Evolutionary conservation across 2,113 vertebrate species (phyloP).

Genomic region (Catagonus wagneri): DNA sequence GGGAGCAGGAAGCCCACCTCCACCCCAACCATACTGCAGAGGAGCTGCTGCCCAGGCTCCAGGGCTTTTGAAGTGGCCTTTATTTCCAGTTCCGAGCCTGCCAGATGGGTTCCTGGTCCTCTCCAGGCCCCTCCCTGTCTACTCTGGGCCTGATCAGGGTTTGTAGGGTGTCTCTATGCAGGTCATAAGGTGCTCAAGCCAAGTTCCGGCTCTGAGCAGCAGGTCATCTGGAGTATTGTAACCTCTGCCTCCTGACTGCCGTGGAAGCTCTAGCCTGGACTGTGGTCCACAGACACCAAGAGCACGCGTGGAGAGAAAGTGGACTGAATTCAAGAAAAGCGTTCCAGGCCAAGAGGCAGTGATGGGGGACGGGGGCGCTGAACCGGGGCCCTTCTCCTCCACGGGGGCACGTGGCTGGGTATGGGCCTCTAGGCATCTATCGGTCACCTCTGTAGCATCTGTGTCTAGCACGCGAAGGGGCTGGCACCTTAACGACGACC

Average conservation of each 20-base stretch:
- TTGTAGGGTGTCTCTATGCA: constrained; percentile 7
- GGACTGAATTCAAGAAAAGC: neutral
- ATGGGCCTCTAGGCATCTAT: neutral
- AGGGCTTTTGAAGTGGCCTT: constrained; percentile 64
- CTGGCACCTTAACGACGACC: neutral
- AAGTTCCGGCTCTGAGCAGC: neutral
- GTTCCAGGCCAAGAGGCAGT: neutral
- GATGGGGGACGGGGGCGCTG: neutral
- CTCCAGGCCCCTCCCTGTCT: neutral
- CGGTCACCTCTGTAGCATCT: neutral
- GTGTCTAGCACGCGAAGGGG: neutral
- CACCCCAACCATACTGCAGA: neutral
- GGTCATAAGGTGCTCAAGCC: neutral
- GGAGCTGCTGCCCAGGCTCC: constrained; percentile 50
- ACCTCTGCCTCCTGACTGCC: neutral
- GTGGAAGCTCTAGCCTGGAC: neutral
- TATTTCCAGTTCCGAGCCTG: constrained; percentile 15
- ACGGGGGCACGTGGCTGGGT: too few relatives aligned
- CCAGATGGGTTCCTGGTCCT: neutral
- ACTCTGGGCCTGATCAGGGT: neutral
- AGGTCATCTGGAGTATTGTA: neutral
- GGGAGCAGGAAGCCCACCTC: constrained; percentile 9
- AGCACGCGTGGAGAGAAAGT: too few relatives aligned
- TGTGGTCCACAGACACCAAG: neutral
- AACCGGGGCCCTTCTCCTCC: neutral